A percentile compares a stretch with the other conserved stretches of the same genome.
phyloP scores from a whole-genome alignment of 2,797 vertebrate species.

The Poeciliopsis gracilis region DNA sequence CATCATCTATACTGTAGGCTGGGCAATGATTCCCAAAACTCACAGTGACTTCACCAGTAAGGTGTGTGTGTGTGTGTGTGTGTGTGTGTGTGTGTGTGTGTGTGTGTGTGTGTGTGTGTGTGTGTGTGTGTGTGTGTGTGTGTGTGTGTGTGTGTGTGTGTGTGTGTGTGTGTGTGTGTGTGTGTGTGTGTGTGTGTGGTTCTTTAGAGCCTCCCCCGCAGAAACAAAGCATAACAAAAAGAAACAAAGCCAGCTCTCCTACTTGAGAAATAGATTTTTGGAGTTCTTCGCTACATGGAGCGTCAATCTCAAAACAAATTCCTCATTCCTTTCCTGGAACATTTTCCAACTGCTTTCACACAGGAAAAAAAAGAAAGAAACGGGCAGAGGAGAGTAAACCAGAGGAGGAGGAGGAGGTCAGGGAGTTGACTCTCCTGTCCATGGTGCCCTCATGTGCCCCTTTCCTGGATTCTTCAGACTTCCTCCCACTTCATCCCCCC shows the following conservation, averaged over 20 bases:
- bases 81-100: neutral
- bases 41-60: slow-evolving; percentile 11
- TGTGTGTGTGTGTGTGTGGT: neutral
- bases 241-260: slow-evolving; percentile 28
- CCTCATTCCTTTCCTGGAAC: slow-evolving; percentile 65
- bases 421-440: slow-evolving; percentile 29
- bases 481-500: slow-evolving; percentile 46
- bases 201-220: slow-evolving; percentile 14
- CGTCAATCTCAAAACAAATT: slow-evolving; percentile 43
- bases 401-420: neutral
- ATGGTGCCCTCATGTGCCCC: slow-evolving; percentile 22
- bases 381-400: neutral
- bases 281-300: slow-evolving; percentile 17
- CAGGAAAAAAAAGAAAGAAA: neutral
- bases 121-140: neutral
- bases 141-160: neutral
- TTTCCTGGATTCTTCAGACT: slow-evolving; percentile 51
- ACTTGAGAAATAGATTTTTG: slow-evolving; percentile 16
- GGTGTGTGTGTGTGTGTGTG: neutral
- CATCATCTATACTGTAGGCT: slow-evolving; percentile 72
- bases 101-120: too few relatives aligned
- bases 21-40: slow-evolving; percentile 62
- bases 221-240: slow-evolving; percentile 32
- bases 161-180: neutral
- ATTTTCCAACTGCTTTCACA: slow-evolving; percentile 50